Evolutionary conservation across 2,888 invertebrate genomes (phyloP).

Genomic region (Luffia ferchaultella): DNA sequence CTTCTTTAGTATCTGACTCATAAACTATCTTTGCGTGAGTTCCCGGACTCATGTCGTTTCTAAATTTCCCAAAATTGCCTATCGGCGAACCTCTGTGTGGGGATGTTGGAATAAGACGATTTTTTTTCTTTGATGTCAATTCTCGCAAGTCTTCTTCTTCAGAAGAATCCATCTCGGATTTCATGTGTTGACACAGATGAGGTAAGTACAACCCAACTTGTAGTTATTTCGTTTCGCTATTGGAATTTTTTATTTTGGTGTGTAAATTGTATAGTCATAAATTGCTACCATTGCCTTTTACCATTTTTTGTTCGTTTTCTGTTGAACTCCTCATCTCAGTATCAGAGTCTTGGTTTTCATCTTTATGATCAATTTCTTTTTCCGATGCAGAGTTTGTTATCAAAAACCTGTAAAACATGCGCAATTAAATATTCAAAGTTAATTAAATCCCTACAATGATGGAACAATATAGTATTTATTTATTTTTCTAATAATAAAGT

Average conservation of each 20-base stretch:
- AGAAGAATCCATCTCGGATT: not conserved
- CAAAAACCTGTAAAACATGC: no score
- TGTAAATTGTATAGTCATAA: slow-evolving; percentile 2
- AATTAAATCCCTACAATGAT: no score
- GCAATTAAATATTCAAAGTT: no score
- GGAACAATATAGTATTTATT: no score
- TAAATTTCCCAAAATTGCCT: no score
- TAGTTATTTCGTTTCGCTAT: not conserved
- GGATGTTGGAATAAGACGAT: not conserved
- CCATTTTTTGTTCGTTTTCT: not conserved
- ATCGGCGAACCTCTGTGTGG: not conserved
- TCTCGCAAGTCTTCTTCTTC: not conserved
- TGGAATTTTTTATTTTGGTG: not conserved
- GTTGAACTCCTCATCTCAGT: no score
- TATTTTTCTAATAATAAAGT: no score
- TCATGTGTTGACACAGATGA: not conserved
- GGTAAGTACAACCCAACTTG: not conserved
- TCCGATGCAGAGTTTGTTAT: no score
- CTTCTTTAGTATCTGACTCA: not conserved
- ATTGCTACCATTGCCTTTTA: not conserved
- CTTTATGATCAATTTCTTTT: no score
- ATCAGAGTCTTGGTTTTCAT: no score
- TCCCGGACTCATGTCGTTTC: no score
- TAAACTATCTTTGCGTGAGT: no score
- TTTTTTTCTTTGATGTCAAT: not conserved